Conservation (phyloP, 2,888 invertebrate species). For the Drosophila nr. fundita region DNA sequence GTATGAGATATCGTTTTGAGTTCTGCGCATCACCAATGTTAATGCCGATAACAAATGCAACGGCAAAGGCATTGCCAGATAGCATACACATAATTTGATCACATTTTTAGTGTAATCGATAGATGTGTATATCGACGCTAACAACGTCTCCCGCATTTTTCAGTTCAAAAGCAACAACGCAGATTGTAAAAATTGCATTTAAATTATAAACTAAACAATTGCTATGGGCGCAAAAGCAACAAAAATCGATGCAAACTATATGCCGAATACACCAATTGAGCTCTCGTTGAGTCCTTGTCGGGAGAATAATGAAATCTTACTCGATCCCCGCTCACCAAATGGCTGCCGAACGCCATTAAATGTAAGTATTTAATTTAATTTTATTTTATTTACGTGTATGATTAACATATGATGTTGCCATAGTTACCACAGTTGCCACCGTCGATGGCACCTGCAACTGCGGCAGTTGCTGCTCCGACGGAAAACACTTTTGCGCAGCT, state of each 20-base stretch:
- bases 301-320: constrained; percentile 40
- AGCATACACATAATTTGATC: neutral
- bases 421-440: constrained; percentile 13
- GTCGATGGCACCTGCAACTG: neutral
- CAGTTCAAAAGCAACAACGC: constrained; percentile 65
- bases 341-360: constrained; percentile 77
- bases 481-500: constrained; percentile 67
- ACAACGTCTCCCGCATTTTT: constrained; percentile 60
- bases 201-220: neutral
- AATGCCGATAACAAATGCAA: constrained; percentile 21
- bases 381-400: neutral
- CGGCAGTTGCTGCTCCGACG: neutral
- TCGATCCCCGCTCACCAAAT: constrained; percentile 82
- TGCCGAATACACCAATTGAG: constrained; percentile 68
- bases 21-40: constrained; percentile 20
- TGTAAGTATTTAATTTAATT: constrained; percentile 56
- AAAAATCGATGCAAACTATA: constrained; percentile 75
- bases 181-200: constrained; percentile 6
- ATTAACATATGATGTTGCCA: neutral
- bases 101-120: constrained; percentile 29
- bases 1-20: constrained; percentile 30
- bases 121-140: constrained; percentile 45
- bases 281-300: constrained; percentile 36
- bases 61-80: constrained; percentile 2
- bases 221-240: constrained; percentile 81